Conservation (phyloP, 2,797 vertebrate species). For the Cheirogaleus major region DNA sequence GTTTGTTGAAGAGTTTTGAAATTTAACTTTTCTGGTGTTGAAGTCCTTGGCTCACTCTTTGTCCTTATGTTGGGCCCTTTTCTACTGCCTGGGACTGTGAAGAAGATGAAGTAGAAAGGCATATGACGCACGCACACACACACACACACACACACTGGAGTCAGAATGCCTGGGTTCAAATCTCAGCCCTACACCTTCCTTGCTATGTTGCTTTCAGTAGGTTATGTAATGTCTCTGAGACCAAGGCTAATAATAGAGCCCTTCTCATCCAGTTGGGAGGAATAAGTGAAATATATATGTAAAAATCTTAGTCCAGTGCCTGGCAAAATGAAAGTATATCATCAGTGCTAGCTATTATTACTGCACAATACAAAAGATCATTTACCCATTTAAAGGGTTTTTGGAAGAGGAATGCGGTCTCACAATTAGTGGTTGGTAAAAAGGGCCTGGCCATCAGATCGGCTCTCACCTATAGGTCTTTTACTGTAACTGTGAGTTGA, state of each 20-base stretch:
- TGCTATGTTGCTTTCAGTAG: neutral
- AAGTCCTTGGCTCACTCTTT: neutral
- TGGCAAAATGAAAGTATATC: neutral
- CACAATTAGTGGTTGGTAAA: neutral
- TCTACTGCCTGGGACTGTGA: neutral
- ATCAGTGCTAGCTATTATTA: neutral
- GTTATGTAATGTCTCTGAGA: neutral
- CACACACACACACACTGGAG: neutral
- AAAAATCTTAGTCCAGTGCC: neutral
- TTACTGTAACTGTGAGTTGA: neutral
- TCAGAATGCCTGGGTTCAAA: neutral
- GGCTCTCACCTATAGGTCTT: neutral
- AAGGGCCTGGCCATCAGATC: neutral
- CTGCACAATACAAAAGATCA: neutral
- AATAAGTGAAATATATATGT: neutral
- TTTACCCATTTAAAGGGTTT: neutral
- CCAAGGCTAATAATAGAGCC: neutral
- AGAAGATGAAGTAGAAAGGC: neutral
- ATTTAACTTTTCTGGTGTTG: neutral
- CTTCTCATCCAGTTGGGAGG: neutral
- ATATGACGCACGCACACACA: neutral
- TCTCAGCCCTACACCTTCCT: neutral
- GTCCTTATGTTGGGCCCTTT: neutral
- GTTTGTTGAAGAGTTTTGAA: neutral
- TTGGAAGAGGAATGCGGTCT: neutral